phyloP scores from a whole-genome alignment of 1,140 invertebrate genomes.

The Riptortus pedestris region DNA sequence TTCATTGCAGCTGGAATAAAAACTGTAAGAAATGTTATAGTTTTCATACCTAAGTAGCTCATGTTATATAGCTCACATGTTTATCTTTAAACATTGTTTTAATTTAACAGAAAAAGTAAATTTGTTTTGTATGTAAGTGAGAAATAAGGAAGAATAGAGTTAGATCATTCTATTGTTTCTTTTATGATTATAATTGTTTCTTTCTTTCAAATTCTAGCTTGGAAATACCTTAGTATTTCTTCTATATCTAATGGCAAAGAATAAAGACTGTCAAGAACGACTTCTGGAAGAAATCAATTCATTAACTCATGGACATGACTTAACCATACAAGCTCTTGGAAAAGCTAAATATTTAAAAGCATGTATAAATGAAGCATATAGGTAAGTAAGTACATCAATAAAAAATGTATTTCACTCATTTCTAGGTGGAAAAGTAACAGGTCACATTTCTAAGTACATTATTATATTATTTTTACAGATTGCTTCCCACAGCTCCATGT shows the following conservation, averaged over 20 bases:
- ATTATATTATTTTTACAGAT: slow-evolving; percentile 41
- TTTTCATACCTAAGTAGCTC: too few species aligned
- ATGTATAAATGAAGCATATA: slow-evolving; percentile 76
- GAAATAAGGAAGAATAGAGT: too few species aligned
- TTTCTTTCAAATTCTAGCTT: slow-evolving; percentile 46
- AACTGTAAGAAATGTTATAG: slow-evolving; percentile 46
- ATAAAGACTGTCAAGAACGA: slow-evolving; percentile 56
- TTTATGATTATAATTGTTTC: too few species aligned
- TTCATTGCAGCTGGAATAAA: slow-evolving; percentile 78
- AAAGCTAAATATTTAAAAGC: slow-evolving; percentile 67
- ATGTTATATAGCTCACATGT: too few species aligned
- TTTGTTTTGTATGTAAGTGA: too few species aligned
- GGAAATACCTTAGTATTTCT: slow-evolving; percentile 72
- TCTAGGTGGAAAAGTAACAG: too few species aligned
- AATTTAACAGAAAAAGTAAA: background rate
- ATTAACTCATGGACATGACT: slow-evolving; percentile 44
- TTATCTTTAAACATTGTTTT: background rate
- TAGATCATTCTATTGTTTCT: too few species aligned
- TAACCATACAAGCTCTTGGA: slow-evolving; percentile 49
- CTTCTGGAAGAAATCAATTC: slow-evolving; percentile 62
- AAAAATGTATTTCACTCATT: too few species aligned
- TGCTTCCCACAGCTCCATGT: slow-evolving; percentile 73
- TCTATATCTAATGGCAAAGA: slow-evolving; percentile 59
- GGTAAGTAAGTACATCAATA: slow-evolving; percentile 33
- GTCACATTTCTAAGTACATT: too few species aligned